Percentiles rank a stretch among this genome's conserved stretches.
Evolutionary conservation across 1,140 invertebrate species (phyloP).

Genomic region (Thalassaphorura encarpata): DNA sequence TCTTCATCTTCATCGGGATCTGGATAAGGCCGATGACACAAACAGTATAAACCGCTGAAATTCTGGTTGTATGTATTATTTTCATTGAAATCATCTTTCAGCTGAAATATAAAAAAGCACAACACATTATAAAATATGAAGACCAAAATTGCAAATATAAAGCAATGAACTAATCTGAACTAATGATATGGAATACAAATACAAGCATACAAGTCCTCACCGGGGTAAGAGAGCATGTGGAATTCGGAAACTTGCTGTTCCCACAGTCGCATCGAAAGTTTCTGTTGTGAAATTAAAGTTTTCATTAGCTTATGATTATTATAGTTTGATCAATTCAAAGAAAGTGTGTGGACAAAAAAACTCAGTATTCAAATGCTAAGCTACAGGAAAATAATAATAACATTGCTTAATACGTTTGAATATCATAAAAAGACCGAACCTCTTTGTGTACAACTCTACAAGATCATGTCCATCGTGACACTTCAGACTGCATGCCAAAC

Average conservation of each 20-base stretch:
- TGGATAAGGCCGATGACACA: conserved; percentile 87
- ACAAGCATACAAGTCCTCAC: too few relatives aligned
- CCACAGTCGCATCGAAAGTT: conserved; percentile 97
- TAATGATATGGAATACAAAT: too few relatives aligned
- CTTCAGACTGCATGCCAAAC: conserved; percentile 84
- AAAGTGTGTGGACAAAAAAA: too few relatives aligned
- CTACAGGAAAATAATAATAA: too few relatives aligned
- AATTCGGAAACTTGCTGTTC: conserved; percentile 67
- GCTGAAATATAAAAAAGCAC: conserved; percentile 34
- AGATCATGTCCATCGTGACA: conserved; percentile 96
- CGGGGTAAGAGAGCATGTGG: conserved; percentile 58
- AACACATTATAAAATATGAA: background rate
- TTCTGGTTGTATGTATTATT: conserved; percentile 90
- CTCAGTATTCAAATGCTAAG: too few relatives aligned
- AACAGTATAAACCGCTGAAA: conserved; percentile 86
- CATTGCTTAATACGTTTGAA: too few relatives aligned
- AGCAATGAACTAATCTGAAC: background rate
- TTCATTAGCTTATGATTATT: too few relatives aligned
- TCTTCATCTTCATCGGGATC: conserved; percentile 57
- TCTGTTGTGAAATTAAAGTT: too few relatives aligned
- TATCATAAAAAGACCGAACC: too few relatives aligned
- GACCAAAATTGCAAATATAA: background rate
- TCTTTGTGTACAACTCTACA: conserved; percentile 93
- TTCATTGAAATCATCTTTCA: conserved; percentile 55
- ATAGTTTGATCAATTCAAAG: too few relatives aligned